Evolutionary conservation across 2,888 invertebrate species (phyloP), one percentile per base, ranked within the genome.

Genomic region (Pharmacophagus antenor): DNA sequence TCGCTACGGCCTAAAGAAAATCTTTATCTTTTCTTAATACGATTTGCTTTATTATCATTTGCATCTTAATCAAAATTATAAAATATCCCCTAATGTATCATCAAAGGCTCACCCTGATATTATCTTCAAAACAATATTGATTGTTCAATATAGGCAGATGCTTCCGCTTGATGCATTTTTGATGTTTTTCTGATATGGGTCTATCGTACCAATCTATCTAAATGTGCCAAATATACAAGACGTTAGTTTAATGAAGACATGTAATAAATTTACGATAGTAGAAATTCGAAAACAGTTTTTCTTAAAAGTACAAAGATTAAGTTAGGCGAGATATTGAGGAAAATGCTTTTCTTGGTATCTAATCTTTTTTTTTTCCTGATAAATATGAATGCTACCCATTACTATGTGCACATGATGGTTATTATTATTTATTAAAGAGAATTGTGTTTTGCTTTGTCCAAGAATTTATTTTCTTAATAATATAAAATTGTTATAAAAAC

Each of bases 111-210:
- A 21, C 44, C 21, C 44, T 54, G 8, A 18, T 27, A 59, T 48
- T 42, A 59, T 42, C n/a, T 21, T 54, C 31, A 20, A 47, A 80
- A 77, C 80, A 82, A 87, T 85, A 87, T 85, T 83, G 82, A 78
- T 81, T 77, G 76, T 76, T 84, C 82, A 85, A 81, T 86, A 82
- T 84, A 81, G 80, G 79, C 77, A 78, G 79, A 84, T 85, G 83
- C 88, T 90, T 90, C 90, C 90, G 90, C 89, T 85, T 90, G 90
- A 90, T 90, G 90, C 89, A 90, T 90, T 90, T 89, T 90, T 90
- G 90, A 90, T 90, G 90, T 90, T 90, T 89, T 90, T 90, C 88
- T 90, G 90, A 90, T 90, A 89, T 88, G 89, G 89, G 90, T 89
- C 89, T 88, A 90, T 90, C 90, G 84, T 79, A 74, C 82, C 76